Evolutionary conservation across 2,113 vertebrate species (phyloP), one percentile per base, ranked within the genome.

Genomic region (Zootoca vivipara): DNA sequence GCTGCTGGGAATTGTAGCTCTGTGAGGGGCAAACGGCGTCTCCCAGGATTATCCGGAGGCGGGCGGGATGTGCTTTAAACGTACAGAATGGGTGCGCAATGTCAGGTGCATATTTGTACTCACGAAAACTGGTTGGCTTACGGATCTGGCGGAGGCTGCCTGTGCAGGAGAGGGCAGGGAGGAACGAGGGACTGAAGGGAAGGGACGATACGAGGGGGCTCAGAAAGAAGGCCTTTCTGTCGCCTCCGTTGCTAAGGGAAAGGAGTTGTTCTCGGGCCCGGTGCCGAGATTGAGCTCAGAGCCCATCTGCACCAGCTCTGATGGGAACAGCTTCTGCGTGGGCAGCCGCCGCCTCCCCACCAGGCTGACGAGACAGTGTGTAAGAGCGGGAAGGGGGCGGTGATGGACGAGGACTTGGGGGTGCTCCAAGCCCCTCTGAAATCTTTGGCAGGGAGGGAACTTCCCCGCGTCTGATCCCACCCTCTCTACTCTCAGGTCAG

Each of bases 301-400:
- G 73, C 72, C 87, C 87, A 88, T 88, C 87, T 88, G 87, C 73
- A 75, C 82, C 15, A 5, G 81, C 87, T 88, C 73, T 9, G 62
- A 77, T 38, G n/a, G 74, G 81, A 88, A 69, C 87, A 88, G 87
- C 87, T 88, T 83, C 87, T 88, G 87, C 33, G 81, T 88, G 87
- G 87, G 87, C 28, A 56, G 40, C 56, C 28, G 22, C 72, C 40
- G 40, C 81, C 87, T 77, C 80, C 42, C 80, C 73, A 77, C 87
- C 87, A 88, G 38, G 28, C 87, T 82, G 87, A 65, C 38, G 12
- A 88, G 70, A 88, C 40, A 8, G 28, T 78, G 64, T 77, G 81
- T 65, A 83, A 88, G 62, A 83, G 58, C 81, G 78, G 80, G 72
- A 78, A 83, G 81, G 46, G 80, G 72, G 72, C 18, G 87, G 64